A percentile compares a stretch with the other conserved stretches of the same genome.
phyloP scores from a whole-genome alignment of 2,797 vertebrate species.

The Microcaecilia unicolor region DNA sequence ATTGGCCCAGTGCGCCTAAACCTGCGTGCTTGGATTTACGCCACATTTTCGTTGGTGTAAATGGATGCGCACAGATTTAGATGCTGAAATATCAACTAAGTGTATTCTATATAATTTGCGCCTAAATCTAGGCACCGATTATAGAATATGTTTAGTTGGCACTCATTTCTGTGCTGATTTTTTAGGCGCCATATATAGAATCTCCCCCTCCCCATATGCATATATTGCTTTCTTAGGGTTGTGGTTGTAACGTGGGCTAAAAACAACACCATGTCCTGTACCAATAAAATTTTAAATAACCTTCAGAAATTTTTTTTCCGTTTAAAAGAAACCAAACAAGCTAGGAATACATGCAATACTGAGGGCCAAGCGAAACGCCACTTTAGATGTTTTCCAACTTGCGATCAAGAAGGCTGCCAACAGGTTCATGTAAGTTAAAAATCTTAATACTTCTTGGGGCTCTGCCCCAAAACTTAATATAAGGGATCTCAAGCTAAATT shows the following conservation, averaged over 20 bases:
- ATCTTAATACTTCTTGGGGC: constrained; percentile 73
- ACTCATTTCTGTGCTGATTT: too few relatives aligned
- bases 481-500: constrained; percentile 76
- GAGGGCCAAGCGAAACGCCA: constrained; percentile 40
- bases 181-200: too few relatives aligned
- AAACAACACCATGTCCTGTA: constrained; percentile 57
- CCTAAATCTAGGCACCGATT: too few relatives aligned
- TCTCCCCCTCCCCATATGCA: too few relatives aligned
- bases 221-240: constrained; percentile 28
- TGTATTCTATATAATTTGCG: too few relatives aligned
- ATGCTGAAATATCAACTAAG: too few relatives aligned
- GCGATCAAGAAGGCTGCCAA: constrained; percentile 72
- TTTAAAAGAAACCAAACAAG: too few relatives aligned
- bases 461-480: constrained; percentile 80
- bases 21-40: too few relatives aligned
- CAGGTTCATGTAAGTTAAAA: constrained; percentile 44
- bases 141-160: too few relatives aligned
- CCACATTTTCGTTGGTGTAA: too few relatives aligned
- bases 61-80: too few relatives aligned
- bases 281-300: constrained; percentile 50
- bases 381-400: constrained; percentile 42
- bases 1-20: too few relatives aligned
- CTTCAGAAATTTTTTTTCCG: constrained; percentile 32
- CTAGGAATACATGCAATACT: constrained; percentile 34
- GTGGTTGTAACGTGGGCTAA: constrained; percentile 46